A percentile compares a stretch with the other conserved stretches of the same genome.
phyloP scores from a whole-genome alignment of 2,888 invertebrate genomes.

The Erebia epiphron region DNA sequence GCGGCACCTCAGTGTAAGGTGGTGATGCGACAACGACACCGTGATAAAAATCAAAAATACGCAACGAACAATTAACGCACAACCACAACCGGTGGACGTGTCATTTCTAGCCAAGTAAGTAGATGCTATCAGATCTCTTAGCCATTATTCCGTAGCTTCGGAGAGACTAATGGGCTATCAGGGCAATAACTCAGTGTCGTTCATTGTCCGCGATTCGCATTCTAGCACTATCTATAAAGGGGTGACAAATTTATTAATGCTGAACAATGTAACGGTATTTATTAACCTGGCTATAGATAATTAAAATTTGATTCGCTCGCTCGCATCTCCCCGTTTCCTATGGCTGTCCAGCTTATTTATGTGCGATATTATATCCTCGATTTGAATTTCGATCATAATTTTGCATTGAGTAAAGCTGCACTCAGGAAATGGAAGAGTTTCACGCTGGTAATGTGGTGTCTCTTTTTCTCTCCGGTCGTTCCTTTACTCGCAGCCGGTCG shows the following conservation, averaged over 20 bases:
- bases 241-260: constrained; percentile 81
- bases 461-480: no score
- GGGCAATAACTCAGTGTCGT: constrained; percentile 71
- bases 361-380: constrained; percentile 7
- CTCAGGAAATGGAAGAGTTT: neutral
- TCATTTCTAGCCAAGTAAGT: constrained; percentile 55
- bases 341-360: constrained; percentile 27
- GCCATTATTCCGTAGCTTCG: constrained; percentile 73
- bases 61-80: constrained; percentile 43
- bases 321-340: constrained; percentile 40
- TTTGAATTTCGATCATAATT: constrained; percentile 13
- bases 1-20: constrained; percentile 18
- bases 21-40: constrained; percentile 29
- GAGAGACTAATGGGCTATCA: constrained; percentile 77
- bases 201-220: constrained; percentile 78
- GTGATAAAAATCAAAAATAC: constrained; percentile 44
- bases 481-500: no score
- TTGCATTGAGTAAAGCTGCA: neutral
- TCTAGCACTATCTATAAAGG: constrained; percentile 74
- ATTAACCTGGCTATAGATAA: constrained; percentile 64
- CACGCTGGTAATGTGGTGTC: neutral
- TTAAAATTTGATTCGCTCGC: constrained; percentile 72
- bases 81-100: constrained; percentile 46
- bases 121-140: constrained; percentile 51
- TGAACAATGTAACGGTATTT: constrained; percentile 67